A percentile compares a stretch with the other conserved stretches of the same genome.
phyloP scores from a whole-genome alignment of 2,888 invertebrate genomes.

The Dolomedes plantarius region DNA sequence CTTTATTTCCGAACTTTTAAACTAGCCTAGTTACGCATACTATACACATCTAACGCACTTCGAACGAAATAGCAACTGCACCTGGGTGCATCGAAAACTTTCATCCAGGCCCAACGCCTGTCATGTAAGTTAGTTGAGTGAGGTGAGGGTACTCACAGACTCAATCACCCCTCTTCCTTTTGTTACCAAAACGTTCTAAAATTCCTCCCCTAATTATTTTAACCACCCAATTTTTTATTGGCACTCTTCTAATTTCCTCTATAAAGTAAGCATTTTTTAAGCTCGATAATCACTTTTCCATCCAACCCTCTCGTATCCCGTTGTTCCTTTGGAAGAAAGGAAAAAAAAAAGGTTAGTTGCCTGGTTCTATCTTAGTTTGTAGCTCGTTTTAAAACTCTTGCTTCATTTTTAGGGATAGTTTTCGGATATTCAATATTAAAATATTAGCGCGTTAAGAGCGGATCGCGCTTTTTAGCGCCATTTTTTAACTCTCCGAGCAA shows the following conservation, averaged over 20 bases:
- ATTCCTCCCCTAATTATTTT: background rate
- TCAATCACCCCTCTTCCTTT: too few species aligned
- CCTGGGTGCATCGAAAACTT: too few species aligned
- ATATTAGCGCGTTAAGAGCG: background rate
- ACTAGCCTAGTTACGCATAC: too few species aligned
- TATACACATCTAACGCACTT: too few species aligned
- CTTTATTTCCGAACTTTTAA: too few species aligned
- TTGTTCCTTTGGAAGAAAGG: too few species aligned
- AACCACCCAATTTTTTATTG: background rate
- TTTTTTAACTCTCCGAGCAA: constrained; percentile 1
- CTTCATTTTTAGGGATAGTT: background rate
- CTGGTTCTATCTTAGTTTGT: background rate
- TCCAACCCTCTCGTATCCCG: background rate
- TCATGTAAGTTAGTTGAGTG: too few species aligned
- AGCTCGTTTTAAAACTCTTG: background rate
- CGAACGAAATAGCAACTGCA: too few species aligned
- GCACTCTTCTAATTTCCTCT: background rate
- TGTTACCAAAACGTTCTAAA: background rate
- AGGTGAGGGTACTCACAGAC: too few species aligned
- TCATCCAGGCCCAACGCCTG: too few species aligned
- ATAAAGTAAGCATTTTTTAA: background rate
- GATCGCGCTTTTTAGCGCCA: background rate
- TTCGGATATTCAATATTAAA: constrained; percentile 6
- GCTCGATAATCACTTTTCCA: background rate
- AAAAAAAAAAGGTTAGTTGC: too few species aligned